These are phyloP conservation scores for Drosophila neocordata DNA, from an alignment of 1,140 invertebrate species.

Conservation along the genomic window DNA sequence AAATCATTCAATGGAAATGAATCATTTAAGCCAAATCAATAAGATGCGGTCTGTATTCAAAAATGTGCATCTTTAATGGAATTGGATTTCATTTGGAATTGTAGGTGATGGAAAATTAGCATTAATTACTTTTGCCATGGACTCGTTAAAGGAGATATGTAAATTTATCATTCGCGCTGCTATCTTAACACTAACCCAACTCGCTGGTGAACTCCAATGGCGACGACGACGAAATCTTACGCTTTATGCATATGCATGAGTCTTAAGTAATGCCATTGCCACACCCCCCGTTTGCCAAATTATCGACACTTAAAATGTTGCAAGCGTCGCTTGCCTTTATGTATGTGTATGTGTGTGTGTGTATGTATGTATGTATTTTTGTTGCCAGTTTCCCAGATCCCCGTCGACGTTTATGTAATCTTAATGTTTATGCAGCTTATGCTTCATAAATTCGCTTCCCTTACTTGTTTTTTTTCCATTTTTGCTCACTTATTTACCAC, in stretches of 20 bases:
- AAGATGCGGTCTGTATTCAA: neutral
- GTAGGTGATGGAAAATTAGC: neutral
- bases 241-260: conserved; percentile 70
- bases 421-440: conserved; percentile 80
- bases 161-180: neutral
- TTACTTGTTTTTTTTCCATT: neutral
- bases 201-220: conserved; percentile 20
- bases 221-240: neutral
- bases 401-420: conserved; percentile 72
- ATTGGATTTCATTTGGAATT: neutral
- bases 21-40: neutral
- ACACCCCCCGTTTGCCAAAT: conserved; percentile 40
- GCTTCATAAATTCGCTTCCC: conserved; percentile 70
- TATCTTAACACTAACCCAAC: neutral
- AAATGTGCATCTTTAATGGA: neutral
- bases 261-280: conserved; percentile 34
- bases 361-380: no score
- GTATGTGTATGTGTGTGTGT: no score
- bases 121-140: neutral
- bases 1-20: no score
- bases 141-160: neutral
- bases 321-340: conserved; percentile 50
- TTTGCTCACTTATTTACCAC: neutral
- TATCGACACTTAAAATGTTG: conserved; percentile 80
- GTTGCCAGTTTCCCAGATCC: conserved; percentile 27